Percentiles rank a stretch among this genome's conserved stretches.
phyloP scores from a whole-genome alignment of 2,113 vertebrate genomes.

The Myotis yumanensis region DNA sequence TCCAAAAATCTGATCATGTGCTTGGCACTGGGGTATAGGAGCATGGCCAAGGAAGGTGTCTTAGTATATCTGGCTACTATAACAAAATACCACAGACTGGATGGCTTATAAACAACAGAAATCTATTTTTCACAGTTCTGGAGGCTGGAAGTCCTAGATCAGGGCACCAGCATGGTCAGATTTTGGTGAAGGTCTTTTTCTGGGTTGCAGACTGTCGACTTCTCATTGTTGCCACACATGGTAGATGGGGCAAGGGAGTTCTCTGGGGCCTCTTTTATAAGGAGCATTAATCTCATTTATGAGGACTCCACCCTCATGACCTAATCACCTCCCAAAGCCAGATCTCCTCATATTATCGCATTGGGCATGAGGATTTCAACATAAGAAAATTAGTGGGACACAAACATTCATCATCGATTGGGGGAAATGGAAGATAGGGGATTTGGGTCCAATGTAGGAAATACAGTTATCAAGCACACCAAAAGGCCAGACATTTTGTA shows the following conservation, averaged over 20 bases:
- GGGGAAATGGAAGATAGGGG: not conserved
- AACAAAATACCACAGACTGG: not conserved
- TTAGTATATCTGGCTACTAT: not conserved
- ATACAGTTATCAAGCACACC: not conserved
- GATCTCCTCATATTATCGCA: not conserved
- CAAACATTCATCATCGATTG: not conserved
- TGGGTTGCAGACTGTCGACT: not conserved
- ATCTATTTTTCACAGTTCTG: not conserved
- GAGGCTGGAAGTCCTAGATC: not conserved
- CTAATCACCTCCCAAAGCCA: not conserved
- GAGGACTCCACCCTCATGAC: not conserved
- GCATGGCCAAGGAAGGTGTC: not conserved
- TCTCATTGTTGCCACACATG: not conserved
- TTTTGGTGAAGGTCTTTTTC: not conserved
- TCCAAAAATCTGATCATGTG: not conserved
- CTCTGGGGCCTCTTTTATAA: not conserved
- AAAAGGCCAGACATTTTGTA: not conserved
- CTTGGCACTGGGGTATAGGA: not conserved
- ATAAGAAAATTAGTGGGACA: not conserved
- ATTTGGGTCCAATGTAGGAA: not conserved
- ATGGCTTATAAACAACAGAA: not conserved
- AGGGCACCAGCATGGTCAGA: not conserved
- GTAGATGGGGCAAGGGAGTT: not conserved
- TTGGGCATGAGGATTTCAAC: not conserved
- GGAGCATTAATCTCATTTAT: not conserved